These are phyloP conservation scores for Hesperophylax magnus DNA, from an alignment of 1,140 invertebrate species.

Conservation along the genomic window DNA sequence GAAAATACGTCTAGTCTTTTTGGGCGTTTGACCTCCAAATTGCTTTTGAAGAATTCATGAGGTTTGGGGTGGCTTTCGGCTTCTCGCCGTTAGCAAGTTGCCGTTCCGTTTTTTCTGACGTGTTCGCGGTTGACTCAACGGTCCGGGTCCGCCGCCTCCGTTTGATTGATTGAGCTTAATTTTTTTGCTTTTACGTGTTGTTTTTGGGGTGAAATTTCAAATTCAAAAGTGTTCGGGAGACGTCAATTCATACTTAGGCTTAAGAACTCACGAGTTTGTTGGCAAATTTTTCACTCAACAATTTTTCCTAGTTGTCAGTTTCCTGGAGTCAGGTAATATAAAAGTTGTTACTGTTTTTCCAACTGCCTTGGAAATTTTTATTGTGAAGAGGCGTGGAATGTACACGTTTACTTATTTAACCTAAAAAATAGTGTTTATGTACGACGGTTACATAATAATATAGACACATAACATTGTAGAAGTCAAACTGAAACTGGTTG, in stretches of 20 bases:
- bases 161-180: slow-evolving; percentile 31
- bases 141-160: not conserved
- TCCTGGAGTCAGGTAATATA: too few relatives aligned
- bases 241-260: not conserved
- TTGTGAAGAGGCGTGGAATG: too few relatives aligned
- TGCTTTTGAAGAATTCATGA: slow-evolving; percentile 34
- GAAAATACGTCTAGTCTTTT: slow-evolving; percentile 38
- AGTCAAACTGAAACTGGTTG: too few relatives aligned
- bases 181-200: not conserved
- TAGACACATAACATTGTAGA: too few relatives aligned
- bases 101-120: slow-evolving; percentile 18
- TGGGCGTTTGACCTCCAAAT: slow-evolving; percentile 31
- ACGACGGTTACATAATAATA: too few relatives aligned
- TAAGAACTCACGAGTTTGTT: too few relatives aligned
- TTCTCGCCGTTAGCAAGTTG: not conserved
- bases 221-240: slow-evolving; percentile 7
- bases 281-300: too few relatives aligned
- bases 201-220: slow-evolving; percentile 4
- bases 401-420: too few relatives aligned
- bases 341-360: too few relatives aligned
- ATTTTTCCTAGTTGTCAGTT: too few relatives aligned
- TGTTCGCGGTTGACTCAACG: slow-evolving; percentile 8
- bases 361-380: too few relatives aligned
- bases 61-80: not conserved
- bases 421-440: too few relatives aligned